phyloP scores from a whole-genome alignment of 2,797 vertebrate genomes.

The Arrhamphus sclerolepis region DNA sequence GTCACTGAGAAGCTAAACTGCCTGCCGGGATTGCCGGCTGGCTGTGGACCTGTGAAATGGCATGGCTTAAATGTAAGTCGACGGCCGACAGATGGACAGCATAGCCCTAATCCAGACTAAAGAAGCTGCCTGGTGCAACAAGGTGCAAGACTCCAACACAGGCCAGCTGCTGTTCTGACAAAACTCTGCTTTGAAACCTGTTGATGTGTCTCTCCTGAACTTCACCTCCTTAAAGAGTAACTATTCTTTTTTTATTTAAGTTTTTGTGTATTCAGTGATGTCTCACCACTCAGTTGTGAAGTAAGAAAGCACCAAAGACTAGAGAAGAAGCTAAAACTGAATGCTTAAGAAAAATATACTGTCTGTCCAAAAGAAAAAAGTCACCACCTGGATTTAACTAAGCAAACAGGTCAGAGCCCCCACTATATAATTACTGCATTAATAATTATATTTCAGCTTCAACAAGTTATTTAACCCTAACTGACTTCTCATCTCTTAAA shows the following conservation, averaged over 20 bases:
- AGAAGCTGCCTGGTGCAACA: conserved; percentile 69
- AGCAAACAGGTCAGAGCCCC: too few relatives aligned
- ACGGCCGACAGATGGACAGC: conserved; percentile 79
- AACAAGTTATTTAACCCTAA: too few relatives aligned
- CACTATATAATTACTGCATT: too few relatives aligned
- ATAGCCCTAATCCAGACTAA: conserved; percentile 75
- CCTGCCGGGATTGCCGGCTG: conserved; percentile 59
- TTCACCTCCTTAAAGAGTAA: conserved; percentile 43
- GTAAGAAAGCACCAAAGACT: not conserved
- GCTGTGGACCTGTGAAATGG: conserved; percentile 70
- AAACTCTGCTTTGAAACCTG: conserved; percentile 43
- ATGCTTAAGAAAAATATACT: not conserved
- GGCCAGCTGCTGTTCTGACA: conserved; percentile 67
- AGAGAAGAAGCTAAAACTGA: not conserved
- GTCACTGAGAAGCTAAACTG: conserved; percentile 71
- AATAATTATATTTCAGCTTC: too few relatives aligned
- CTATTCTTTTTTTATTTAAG: conserved; percentile 13
- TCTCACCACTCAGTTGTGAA: not conserved
- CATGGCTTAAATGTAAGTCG: conserved; percentile 78
- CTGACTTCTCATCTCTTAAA: too few relatives aligned
- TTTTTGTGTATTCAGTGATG: conserved; percentile 9
- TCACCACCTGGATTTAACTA: too few relatives aligned
- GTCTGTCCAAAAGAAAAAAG: not conserved
- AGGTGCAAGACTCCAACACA: conserved; percentile 72
- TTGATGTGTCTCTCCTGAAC: conserved; percentile 47